Base-by-base conservation (phyloP, 2,797 vertebrate species). In the Octomys mimax region DNA sequence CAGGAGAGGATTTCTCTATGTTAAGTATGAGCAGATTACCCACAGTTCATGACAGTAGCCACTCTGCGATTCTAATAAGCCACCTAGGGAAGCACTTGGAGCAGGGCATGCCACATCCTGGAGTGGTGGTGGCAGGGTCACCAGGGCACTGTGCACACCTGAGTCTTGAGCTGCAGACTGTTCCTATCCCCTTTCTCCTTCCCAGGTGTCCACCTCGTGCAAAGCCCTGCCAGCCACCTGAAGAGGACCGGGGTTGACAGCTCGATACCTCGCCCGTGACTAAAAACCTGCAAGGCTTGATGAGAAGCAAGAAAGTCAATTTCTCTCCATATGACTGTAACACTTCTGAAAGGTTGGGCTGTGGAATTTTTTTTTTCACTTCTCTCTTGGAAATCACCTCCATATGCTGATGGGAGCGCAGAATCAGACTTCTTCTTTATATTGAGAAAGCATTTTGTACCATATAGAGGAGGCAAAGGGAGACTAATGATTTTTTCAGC, bases 361-460 rank as follows among this genome's bases (percentile, higher is more conserved):
- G 95, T 49, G 96, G 96, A 88, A 83, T 97, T 97, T 96, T 96
- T 57, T 97, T 90, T 95, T 98, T 98, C 98, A 98, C 98, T 99
- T 99, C 98, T 98, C 97, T 92, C 95, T 98, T 97, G 98, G 99
- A 98, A 99, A 98, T 91, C 89, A 98, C 98, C 98, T 97, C 98
- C 83, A 90, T 97, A 71, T 97, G 49, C 91, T 97, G 70, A 75
- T 96, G 93, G 91, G 54, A 68, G 86, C 95, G 83, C 54, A 94
- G 96, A 96, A 98, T 91, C 94, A 97, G 96, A 97, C 97, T 98
- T 97, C 98, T 98, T 98, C 97, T 98, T 98, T 97, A 96, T 96
- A 95, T 16, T 73, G 95, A 92, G 90, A 98, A 97, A 93, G 57
- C 18, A 0, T 61, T 96, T 97, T 96, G 84, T 82, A 97, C 88